Evolutionary conservation across 1,140 invertebrate genomes (phyloP).

Genomic region (Vollenhovia emeryi): DNA sequence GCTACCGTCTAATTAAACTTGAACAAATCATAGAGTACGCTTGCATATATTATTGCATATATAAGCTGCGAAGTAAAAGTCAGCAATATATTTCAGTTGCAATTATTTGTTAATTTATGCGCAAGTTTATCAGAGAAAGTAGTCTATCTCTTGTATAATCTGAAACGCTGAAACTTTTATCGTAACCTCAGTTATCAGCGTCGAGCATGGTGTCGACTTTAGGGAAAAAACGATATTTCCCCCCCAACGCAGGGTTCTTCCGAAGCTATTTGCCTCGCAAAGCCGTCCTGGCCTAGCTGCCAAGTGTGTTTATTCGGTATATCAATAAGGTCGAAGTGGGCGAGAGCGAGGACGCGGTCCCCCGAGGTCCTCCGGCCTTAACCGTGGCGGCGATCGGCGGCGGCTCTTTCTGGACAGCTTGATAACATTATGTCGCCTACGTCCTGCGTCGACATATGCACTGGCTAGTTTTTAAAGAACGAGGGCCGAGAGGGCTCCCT

Average conservation of each 20-base stretch:
- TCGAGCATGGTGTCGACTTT: slow-evolving; percentile 45
- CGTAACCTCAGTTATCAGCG: slow-evolving; percentile 11
- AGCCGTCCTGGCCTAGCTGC: slow-evolving; percentile 68
- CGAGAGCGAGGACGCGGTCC: slow-evolving; percentile 59
- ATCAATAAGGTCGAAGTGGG: slow-evolving; percentile 76
- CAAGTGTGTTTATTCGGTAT: slow-evolving; percentile 79
- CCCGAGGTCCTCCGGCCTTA: slow-evolving; percentile 60
- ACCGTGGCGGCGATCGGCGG: slow-evolving; percentile 32
- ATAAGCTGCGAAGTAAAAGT: not conserved
- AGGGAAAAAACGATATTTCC: slow-evolving; percentile 47
- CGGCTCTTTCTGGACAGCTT: slow-evolving; percentile 62
- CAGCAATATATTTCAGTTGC: not conserved
- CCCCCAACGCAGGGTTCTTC: slow-evolving; percentile 10
- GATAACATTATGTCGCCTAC: slow-evolving; percentile 75
- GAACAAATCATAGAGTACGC: not conserved
- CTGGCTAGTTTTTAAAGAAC: slow-evolving; percentile 68
- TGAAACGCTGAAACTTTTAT: not conserved
- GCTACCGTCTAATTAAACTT: slow-evolving; percentile 1
- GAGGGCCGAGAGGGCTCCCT: slow-evolving; percentile 58
- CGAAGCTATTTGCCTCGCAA: slow-evolving; percentile 71
- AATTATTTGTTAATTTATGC: not conserved
- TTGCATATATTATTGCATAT: not conserved
- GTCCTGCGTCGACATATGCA: slow-evolving; percentile 72
- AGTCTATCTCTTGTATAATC: not conserved
- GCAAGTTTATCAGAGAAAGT: not conserved